These are phyloP conservation scores for Pangasianodon gigas DNA, from an alignment of 2,113 vertebrate species.

Conservation along the genomic window DNA sequence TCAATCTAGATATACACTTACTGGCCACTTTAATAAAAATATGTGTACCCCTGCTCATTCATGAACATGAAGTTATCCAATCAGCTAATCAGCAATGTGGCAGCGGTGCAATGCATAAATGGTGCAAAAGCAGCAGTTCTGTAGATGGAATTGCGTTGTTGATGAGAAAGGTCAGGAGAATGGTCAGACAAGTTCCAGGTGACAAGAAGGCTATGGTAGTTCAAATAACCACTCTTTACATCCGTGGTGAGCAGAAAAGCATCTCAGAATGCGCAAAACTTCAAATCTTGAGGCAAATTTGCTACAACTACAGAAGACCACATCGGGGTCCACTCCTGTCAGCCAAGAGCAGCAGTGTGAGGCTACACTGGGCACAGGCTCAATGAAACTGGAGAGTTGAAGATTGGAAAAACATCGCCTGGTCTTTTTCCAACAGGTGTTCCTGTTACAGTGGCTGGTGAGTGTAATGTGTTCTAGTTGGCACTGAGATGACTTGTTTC, in stretches of 20 bases:
- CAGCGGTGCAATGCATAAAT: neutral
- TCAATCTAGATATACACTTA: neutral
- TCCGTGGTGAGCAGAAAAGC: neutral
- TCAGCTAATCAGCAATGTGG: neutral
- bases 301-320: neutral
- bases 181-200: neutral
- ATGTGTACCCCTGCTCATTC: neutral
- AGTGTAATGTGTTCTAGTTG: neutral
- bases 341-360: neutral
- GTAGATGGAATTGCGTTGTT: neutral
- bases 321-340: no score
- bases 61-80: neutral
- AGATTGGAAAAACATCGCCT: neutral
- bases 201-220: neutral
- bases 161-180: neutral
- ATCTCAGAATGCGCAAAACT: neutral
- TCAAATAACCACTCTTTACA: neutral
- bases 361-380: neutral
- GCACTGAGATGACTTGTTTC: neutral
- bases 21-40: neutral
- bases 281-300: neutral
- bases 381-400: neutral
- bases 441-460: neutral
- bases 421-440: neutral
- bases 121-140: neutral